These are phyloP conservation scores for Rhodophaea formosa DNA, from an alignment of 2,888 invertebrate genomes.

Conservation along the genomic window DNA sequence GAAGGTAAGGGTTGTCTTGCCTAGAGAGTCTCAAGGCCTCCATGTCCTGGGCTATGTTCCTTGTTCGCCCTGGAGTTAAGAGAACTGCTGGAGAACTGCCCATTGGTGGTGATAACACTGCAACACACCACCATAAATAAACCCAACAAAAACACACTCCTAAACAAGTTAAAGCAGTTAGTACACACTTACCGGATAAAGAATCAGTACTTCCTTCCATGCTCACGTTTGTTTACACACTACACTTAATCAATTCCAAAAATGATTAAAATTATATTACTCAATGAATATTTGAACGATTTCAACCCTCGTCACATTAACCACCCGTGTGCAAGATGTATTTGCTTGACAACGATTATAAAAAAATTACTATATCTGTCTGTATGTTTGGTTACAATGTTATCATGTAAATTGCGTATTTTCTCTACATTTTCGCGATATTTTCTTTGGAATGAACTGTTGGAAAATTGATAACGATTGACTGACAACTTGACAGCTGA, in stretches of 20 bases:
- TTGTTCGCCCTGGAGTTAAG: conserved; percentile 86
- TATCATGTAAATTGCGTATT: conserved; percentile 7
- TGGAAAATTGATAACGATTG: conserved; percentile 8
- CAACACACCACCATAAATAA: conserved; percentile 30
- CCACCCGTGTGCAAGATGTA: background rate
- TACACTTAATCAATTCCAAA: conserved; percentile 12
- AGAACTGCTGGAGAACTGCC: conserved; percentile 81
- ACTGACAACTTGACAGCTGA: background rate
- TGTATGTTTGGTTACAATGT: background rate
- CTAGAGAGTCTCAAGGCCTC: conserved; percentile 89
- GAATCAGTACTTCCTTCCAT: conserved; percentile 73
- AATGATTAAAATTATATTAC: conserved; percentile 1
- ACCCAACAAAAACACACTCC: background rate
- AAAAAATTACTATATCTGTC: background rate
- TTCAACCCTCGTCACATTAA: background rate
- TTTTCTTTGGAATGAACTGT: background rate
- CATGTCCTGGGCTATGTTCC: conserved; percentile 92
- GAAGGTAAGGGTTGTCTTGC: conserved; percentile 92
- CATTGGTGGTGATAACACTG: conserved; percentile 61
- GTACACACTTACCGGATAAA: conserved; percentile 55
- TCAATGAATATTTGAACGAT: conserved; percentile 9
- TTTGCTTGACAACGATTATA: background rate
- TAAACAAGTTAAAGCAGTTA: conserved; percentile 19
- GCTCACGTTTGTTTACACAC: conserved; percentile 32
- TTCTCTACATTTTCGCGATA: conserved; percentile 11